phyloP scores from a whole-genome alignment of 2,797 vertebrate genomes.

The Sylvia borin region DNA sequence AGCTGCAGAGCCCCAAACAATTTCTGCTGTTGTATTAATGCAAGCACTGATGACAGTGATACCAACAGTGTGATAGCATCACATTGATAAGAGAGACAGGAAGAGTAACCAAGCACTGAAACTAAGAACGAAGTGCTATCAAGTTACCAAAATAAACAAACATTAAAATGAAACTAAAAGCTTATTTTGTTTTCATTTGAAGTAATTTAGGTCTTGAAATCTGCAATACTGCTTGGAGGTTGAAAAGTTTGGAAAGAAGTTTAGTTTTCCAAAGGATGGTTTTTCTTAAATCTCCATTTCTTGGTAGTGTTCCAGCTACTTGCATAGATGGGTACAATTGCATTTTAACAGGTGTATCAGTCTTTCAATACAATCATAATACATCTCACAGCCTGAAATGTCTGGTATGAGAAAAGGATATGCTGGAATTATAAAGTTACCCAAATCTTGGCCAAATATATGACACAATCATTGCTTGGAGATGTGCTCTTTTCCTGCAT shows the following conservation, averaged over 20 bases:
- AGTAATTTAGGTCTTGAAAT: background rate
- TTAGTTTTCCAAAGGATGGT: background rate
- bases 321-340: background rate
- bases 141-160: background rate
- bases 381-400: background rate
- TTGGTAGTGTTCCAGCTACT: background rate
- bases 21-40: background rate
- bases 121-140: background rate
- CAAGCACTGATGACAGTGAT: background rate
- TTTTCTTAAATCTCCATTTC: background rate
- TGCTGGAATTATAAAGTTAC: background rate
- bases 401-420: background rate
- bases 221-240: background rate
- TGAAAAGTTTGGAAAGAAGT: background rate
- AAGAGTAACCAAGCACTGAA: background rate
- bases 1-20: background rate
- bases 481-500: background rate
- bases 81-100: background rate
- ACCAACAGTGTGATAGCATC: background rate
- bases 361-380: background rate
- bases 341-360: background rate
- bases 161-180: background rate
- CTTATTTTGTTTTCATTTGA: background rate
- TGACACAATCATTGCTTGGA: background rate
- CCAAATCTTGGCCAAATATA: background rate